These are phyloP conservation scores for Subanguina moxae DNA, from an alignment of 1,140 invertebrate species.

Conservation along the genomic window DNA sequence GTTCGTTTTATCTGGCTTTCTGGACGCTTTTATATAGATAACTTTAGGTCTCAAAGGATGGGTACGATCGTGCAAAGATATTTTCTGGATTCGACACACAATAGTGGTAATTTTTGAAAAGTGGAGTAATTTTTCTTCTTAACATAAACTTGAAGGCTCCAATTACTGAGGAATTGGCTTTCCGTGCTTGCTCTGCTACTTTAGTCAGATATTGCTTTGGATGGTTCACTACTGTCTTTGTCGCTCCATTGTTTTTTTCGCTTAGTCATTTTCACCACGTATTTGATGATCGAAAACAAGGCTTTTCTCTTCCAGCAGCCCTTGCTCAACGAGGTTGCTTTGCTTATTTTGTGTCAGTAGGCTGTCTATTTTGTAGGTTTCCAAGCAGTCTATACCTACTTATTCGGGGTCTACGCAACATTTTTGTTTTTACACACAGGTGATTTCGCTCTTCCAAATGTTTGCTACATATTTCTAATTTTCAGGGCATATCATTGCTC, in stretches of 20 bases:
- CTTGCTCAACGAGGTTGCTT: slow-evolving; percentile 17
- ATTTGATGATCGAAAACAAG: slow-evolving; percentile 20
- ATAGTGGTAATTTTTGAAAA: slow-evolving; percentile 15
- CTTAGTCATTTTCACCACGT: slow-evolving; percentile 30
- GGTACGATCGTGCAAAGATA: slow-evolving; percentile 3
- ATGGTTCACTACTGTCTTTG: slow-evolving; percentile 10
- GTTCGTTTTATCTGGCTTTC: slow-evolving; percentile 8
- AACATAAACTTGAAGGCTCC: too few relatives aligned
- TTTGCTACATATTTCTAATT: not conserved
- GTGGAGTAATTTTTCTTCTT: slow-evolving; percentile 1
- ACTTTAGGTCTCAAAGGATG: not conserved
- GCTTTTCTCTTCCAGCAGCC: slow-evolving; percentile 13
- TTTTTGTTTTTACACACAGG: slow-evolving; percentile 26
- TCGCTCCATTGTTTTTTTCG: slow-evolving; percentile 25
- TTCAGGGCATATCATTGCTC: slow-evolving; percentile 24
- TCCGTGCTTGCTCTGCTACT: slow-evolving; percentile 26
- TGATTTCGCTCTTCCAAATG: not conserved
- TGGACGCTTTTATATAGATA: not conserved
- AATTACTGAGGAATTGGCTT: slow-evolving; percentile 33
- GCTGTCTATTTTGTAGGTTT: slow-evolving; percentile 17
- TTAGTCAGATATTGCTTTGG: slow-evolving; percentile 23
- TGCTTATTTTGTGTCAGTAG: not conserved
- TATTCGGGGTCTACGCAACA: slow-evolving; percentile 30
- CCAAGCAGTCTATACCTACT: slow-evolving; percentile 27
- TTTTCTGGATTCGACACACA: slow-evolving; percentile 21